Conservation (phyloP, 2,797 vertebrate species). For the Florisuga fusca region DNA sequence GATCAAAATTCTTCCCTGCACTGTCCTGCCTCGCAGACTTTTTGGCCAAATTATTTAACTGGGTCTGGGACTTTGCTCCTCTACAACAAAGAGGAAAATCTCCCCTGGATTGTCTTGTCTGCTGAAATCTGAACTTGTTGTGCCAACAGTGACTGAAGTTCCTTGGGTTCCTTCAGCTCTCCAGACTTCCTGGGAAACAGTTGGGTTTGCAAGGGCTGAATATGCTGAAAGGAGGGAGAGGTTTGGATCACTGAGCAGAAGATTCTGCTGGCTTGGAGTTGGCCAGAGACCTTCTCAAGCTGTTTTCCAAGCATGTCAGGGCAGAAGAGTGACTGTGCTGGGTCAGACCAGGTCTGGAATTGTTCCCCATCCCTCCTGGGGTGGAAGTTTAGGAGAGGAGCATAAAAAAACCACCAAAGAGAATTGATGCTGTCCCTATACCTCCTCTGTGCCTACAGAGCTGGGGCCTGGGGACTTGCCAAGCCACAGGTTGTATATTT, state of each 20-base stretch:
- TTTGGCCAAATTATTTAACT: not conserved
- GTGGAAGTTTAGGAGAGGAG: not conserved
- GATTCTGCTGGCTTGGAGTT: not conserved
- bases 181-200: not conserved
- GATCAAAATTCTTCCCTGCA: not conserved
- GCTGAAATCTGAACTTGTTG: not conserved
- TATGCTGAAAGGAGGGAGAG: not conserved
- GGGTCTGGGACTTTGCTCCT: not conserved
- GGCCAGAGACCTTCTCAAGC: not conserved
- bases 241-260: not conserved
- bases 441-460: not conserved
- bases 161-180: not conserved
- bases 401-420: fast-evolving
- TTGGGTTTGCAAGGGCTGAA: not conserved
- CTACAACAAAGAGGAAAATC: not conserved
- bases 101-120: not conserved
- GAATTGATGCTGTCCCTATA: not conserved
- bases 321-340: not conserved
- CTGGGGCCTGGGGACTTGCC: not conserved
- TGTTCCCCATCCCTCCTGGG: not conserved
- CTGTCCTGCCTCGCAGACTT: fast-evolving
- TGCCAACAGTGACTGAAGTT: not conserved
- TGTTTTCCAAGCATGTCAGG: not conserved
- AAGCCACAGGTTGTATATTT: not conserved
- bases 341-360: not conserved